phyloP scores from a whole-genome alignment of 2,113 vertebrate species.

The Uropsilus gracilis region DNA sequence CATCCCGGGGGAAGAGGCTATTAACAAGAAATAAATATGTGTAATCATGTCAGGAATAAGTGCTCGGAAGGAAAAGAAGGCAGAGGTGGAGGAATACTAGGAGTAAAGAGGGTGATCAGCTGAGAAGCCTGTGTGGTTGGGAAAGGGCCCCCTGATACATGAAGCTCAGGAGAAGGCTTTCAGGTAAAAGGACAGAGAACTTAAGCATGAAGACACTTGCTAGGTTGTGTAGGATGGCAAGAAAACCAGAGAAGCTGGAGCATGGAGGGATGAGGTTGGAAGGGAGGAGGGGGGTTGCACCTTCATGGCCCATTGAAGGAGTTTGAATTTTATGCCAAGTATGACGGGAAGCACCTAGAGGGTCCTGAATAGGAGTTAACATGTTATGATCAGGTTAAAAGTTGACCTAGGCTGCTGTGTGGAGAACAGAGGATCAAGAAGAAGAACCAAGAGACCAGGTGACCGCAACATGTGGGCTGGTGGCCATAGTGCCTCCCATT shows the following conservation, averaged over 20 bases:
- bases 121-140: background rate
- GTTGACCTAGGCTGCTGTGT: background rate
- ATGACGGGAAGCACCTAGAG: background rate
- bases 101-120: background rate
- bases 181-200: background rate
- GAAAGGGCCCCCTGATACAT: background rate
- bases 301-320: background rate
- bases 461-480: background rate
- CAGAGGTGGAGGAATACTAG: background rate
- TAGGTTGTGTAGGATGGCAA: background rate
- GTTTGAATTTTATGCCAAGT: background rate
- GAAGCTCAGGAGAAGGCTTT: background rate
- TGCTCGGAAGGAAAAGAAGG: background rate
- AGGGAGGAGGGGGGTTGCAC: background rate
- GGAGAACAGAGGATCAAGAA: background rate
- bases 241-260: background rate
- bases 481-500: background rate
- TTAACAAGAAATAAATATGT: background rate
- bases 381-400: slow-evolving; percentile 11
- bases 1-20: background rate
- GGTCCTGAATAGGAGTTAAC: background rate
- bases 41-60: background rate
- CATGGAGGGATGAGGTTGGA: background rate
- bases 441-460: background rate
- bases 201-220: background rate